A percentile compares a stretch with the other conserved stretches of the same genome.
Conservation (phyloP, 2,113 vertebrate genomes). For the Embiotoca jacksoni region DNA sequence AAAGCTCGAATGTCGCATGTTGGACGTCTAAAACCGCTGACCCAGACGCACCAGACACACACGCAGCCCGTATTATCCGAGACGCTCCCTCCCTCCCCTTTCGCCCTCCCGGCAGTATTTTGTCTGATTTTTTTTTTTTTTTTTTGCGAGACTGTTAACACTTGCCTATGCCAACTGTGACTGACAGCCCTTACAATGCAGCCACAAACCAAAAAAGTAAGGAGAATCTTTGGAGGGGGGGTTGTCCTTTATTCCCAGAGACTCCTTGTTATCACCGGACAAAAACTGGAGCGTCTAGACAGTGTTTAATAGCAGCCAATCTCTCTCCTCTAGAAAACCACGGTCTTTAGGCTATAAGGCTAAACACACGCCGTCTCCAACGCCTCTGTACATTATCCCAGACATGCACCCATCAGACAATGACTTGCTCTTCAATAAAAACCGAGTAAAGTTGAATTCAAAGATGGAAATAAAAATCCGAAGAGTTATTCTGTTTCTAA, state of each 20-base stretch:
- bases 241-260: conserved; percentile 54
- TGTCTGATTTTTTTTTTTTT: conserved; percentile 69
- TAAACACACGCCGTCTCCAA: conserved; percentile 47
- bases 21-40: conserved; percentile 87
- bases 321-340: conserved; percentile 64
- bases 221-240: conserved; percentile 44
- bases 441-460: conserved; percentile 20
- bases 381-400: conserved; percentile 58
- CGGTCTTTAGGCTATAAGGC: conserved; percentile 45
- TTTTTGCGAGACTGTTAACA: conserved; percentile 71
- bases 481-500: neutral
- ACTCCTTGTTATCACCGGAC: conserved; percentile 67
- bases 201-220: conserved; percentile 68
- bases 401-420: conserved; percentile 52
- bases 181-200: conserved; percentile 69
- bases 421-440: neutral
- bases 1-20: conserved; percentile 76
- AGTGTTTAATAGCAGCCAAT: conserved; percentile 69
- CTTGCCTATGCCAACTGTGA: conserved; percentile 72
- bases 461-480: conserved; percentile 6
- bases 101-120: conserved; percentile 75
- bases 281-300: conserved; percentile 77
- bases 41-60: conserved; percentile 90
- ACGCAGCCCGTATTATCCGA: conserved; percentile 87
- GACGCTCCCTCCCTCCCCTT: conserved; percentile 87